Conservation (phyloP, 2,113 vertebrate genomes). For the Psilopogon haemacephalus region DNA sequence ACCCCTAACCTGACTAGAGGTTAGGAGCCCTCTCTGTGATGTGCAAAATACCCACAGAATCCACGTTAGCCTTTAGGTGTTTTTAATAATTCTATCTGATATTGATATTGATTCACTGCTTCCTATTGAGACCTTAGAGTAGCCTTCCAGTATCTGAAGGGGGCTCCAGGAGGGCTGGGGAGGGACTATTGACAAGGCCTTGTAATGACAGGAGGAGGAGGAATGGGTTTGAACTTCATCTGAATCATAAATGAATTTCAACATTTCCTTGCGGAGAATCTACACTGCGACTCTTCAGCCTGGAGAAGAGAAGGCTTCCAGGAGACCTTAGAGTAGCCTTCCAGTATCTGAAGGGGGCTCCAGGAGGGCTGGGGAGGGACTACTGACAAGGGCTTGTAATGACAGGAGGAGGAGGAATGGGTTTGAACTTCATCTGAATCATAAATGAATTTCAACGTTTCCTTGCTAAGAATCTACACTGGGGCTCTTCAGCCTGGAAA, state of each 20-base stretch:
- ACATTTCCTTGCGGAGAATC: neutral
- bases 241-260: neutral
- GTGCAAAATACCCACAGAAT: neutral
- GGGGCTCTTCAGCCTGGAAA: too few relatives aligned
- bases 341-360: too few relatives aligned
- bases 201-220: too few relatives aligned
- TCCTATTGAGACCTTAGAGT: neutral
- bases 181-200: too few relatives aligned
- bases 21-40: neutral
- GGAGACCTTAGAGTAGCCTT: too few relatives aligned
- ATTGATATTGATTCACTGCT: neutral
- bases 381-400: too few relatives aligned
- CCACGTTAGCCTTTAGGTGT: neutral
- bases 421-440: neutral
- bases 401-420: too few relatives aligned
- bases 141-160: too few relatives aligned
- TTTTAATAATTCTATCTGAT: neutral
- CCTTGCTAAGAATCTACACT: neutral
- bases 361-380: too few relatives aligned
- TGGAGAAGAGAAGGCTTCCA: neutral
- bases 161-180: too few relatives aligned
- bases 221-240: too few relatives aligned
- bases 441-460: neutral
- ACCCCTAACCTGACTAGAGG: neutral
- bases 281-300: too few relatives aligned